Percentiles rank a stretch among this genome's conserved stretches.
Evolutionary conservation across 2,113 vertebrate species (phyloP).

Genomic region (Pithys albifrons): DNA sequence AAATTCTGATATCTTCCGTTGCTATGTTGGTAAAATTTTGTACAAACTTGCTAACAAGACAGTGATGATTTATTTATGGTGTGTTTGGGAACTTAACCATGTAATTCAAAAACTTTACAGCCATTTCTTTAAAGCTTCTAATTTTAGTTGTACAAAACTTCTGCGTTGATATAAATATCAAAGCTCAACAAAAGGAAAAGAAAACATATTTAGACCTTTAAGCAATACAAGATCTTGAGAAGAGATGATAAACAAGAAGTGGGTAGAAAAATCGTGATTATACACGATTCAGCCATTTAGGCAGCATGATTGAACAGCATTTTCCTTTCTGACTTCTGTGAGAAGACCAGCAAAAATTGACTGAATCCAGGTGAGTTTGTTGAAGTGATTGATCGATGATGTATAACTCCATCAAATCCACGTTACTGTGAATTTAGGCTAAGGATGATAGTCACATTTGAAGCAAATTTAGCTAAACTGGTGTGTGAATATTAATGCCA

Average conservation of each 20-base stretch:
- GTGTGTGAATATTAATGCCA: background rate
- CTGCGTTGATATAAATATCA: background rate
- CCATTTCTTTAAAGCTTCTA: background rate
- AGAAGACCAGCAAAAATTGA: background rate
- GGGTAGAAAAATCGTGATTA: background rate
- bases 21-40: background rate
- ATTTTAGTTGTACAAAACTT: background rate
- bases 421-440: background rate
- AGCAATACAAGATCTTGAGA: background rate
- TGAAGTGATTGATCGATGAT: background rate
- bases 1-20: background rate
- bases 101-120: background rate
- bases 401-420: background rate
- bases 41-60: background rate
- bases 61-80: background rate
- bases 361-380: background rate
- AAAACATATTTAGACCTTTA: background rate
- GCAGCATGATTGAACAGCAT: background rate
- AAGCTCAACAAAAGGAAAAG: background rate
- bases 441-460: background rate
- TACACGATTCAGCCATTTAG: background rate
- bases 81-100: fast-evolving
- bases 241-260: background rate
- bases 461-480: background rate
- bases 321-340: background rate